A percentile compares a stretch with the other conserved stretches of the same genome.
Conservation (phyloP, 2,113 vertebrate species). For the Pycnonotus jocosus region DNA sequence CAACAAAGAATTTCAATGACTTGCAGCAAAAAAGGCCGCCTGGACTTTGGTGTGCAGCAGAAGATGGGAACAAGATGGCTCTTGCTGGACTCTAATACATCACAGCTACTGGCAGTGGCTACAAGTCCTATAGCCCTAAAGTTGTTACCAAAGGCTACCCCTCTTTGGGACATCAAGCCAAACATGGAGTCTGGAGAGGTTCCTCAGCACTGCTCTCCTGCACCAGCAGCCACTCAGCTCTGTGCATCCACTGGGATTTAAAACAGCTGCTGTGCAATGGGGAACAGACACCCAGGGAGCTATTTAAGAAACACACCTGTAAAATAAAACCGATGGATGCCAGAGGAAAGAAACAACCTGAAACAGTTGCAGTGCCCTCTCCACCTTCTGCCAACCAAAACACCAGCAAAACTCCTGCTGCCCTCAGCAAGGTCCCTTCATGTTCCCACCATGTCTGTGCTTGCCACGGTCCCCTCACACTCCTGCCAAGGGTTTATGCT, state of each 20-base stretch:
- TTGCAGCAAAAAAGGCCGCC: background rate
- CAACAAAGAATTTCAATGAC: background rate
- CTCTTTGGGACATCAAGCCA: background rate
- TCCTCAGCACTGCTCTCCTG: fast-evolving
- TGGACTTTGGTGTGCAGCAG: background rate
- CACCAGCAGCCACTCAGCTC: background rate
- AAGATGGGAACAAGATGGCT: background rate
- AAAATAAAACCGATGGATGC: background rate
- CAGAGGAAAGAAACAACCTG: background rate
- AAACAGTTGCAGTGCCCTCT: fast-evolving
- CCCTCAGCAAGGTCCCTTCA: fast-evolving
- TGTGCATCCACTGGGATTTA: background rate
- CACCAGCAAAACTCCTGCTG: fast-evolving
- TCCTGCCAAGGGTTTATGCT: background rate
- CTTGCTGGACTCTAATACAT: fast-evolving
- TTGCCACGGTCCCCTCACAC: fast-evolving
- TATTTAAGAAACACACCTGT: fast-evolving
- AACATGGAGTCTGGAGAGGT: background rate
- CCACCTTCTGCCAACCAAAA: background rate
- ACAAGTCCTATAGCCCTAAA: background rate
- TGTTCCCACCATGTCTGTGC: fast-evolving
- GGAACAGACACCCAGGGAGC: background rate
- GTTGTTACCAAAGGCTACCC: background rate
- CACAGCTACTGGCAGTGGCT: background rate
- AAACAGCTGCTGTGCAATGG: background rate